Evolutionary conservation across 2,113 vertebrate species (phyloP), one percentile per base, ranked within the genome.

Genomic region (Myotis yumanensis): DNA sequence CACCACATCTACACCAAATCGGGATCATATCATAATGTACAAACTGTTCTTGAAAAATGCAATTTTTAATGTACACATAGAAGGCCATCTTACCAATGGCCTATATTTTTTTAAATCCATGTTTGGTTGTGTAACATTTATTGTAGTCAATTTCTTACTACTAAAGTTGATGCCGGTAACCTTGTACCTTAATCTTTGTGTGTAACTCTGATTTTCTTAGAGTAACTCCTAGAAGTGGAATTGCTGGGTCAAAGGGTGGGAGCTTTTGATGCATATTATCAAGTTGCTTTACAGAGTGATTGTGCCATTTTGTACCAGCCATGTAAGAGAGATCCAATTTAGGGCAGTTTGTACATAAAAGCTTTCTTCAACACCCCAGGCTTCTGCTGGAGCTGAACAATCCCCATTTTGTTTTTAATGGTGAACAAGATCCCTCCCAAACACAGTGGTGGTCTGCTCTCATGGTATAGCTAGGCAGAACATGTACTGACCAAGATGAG

Each of bases 101-200:
- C 22, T n/a, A 3, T 71, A n/a, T 52, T 85, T 94, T 94, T 79
- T 90, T 90, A 86, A 73, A 80, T 95, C 51, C 80, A 8, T 43
- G 35, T 81, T 86, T 64, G 68, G 48, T 79, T 84, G 30, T 37
- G 6, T 46, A 80, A 20, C 32, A 69, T 69, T 80, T 68, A 73
- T 46, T 62, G 3, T 52, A 80, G 85, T 37, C 66, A 35, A 4
- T 82, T 81, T 93, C 28, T 84, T 82, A 71, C 32, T 71, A 32
- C 43, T 89, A 66, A 59, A 90, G 35, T 59, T 86, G 80, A 92
- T 64, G 54, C 28, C 18, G 14, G 68, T 52, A 83, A 52, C 51
- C 10, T 62, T 25, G 12, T 35, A 28, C 14, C 10, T 86, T 72
- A 77, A 71, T 94, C n/a, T 92, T 79, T 64, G 59, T 84, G 48